Evolutionary conservation across 2,888 invertebrate species (phyloP).

Genomic region (Erebia ligea): DNA sequence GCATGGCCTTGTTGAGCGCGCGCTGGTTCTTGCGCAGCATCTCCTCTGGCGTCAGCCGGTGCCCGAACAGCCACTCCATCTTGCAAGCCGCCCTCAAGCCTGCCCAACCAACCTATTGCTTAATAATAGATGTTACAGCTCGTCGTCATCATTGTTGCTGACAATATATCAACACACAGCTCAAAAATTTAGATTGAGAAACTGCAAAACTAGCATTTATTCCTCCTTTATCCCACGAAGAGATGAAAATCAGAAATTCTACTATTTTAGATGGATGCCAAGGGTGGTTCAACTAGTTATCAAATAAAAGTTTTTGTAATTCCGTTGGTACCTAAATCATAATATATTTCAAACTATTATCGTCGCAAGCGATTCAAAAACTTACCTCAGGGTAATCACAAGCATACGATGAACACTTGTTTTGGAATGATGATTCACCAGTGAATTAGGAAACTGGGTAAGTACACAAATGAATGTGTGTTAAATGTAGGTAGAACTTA

Average conservation of each 20-base stretch:
- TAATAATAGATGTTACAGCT: neutral
- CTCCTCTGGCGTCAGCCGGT: constrained; percentile 97
- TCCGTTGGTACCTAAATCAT: too few relatives aligned
- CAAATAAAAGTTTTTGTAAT: too few relatives aligned
- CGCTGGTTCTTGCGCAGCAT: constrained; percentile 99
- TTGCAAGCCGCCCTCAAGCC: neutral
- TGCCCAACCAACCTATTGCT: constrained; percentile 40
- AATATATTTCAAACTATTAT: neutral
- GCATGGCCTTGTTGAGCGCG: constrained; percentile 98
- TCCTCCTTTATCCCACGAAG: too few relatives aligned
- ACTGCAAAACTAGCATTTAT: too few relatives aligned
- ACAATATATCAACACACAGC: too few relatives aligned
- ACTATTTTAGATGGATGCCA: too few relatives aligned
- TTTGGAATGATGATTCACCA: constrained; percentile 46
- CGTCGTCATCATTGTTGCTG: too few relatives aligned
- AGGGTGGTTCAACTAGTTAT: too few relatives aligned
- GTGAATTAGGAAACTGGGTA: neutral
- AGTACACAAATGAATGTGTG: neutral
- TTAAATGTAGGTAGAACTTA: neutral
- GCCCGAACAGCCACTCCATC: constrained; percentile 98
- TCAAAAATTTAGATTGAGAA: too few relatives aligned
- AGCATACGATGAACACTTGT: constrained; percentile 29
- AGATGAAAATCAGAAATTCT: too few relatives aligned
- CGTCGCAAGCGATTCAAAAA: neutral
- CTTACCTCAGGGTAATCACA: constrained; percentile 28